These are phyloP conservation scores for Tetramorium alpestre DNA, from an alignment of 1,140 invertebrate genomes.

Conservation along the genomic window DNA sequence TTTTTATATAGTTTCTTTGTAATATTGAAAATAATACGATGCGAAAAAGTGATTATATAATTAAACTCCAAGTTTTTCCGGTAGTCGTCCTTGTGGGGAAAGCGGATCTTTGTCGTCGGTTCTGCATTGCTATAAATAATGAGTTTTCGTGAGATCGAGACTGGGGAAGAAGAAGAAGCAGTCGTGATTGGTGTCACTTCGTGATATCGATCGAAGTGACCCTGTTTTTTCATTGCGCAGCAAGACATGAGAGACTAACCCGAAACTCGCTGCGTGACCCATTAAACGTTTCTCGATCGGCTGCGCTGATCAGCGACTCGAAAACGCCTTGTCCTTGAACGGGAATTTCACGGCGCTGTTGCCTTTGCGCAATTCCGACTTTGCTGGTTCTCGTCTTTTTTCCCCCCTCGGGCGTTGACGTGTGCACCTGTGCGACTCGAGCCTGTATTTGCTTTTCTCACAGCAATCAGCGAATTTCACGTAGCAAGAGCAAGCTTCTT, in stretches of 20 bases:
- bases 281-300: conserved; percentile 45
- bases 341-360: conserved; percentile 58
- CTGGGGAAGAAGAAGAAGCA: not conserved
- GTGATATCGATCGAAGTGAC: conserved; percentile 47
- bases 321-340: conserved; percentile 67
- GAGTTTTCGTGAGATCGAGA: not conserved
- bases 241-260: not conserved
- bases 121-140: not conserved
- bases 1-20: not conserved
- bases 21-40: not conserved
- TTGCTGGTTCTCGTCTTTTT: conserved; percentile 23
- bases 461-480: conserved; percentile 10
- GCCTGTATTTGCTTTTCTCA: conserved; percentile 47
- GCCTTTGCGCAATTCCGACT: conserved; percentile 58
- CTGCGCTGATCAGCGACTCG: conserved; percentile 12
- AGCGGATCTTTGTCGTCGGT: not conserved
- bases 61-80: not conserved
- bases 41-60: not conserved
- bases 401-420: not conserved
- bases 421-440: conserved; percentile 48
- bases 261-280: conserved; percentile 21
- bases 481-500: not conserved
- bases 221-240: conserved; percentile 38
- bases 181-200: conserved; percentile 22
- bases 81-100: not conserved